These are phyloP conservation scores for Glomeris marginata DNA, from an alignment of 2,888 invertebrate genomes.

Conservation along the genomic window DNA sequence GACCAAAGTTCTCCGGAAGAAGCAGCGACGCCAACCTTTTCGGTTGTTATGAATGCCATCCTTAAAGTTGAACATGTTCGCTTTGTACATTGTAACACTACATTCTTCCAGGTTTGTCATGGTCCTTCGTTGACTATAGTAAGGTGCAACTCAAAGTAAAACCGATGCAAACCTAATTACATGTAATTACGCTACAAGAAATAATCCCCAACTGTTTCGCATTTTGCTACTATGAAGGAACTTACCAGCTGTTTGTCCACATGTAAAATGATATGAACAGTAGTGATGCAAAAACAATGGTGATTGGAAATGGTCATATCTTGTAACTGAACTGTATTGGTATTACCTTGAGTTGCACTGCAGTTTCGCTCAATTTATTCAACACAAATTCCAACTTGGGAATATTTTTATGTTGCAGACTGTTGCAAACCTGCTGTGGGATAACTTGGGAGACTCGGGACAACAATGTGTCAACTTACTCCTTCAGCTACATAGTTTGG, in stretches of 20 bases:
- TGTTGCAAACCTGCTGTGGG: constrained; percentile 54
- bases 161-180: not conserved
- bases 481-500: constrained; percentile 58
- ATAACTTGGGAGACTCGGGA: constrained; percentile 46
- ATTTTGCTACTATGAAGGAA: too few species aligned
- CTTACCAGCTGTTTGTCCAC: too few species aligned
- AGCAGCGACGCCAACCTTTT: constrained; percentile 29
- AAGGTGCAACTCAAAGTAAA: too few species aligned
- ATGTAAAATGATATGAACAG: too few species aligned
- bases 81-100: constrained; percentile 49
- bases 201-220: too few species aligned
- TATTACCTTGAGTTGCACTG: not conserved
- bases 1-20: constrained; percentile 13
- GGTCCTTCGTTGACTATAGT: not conserved
- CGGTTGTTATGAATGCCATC: constrained; percentile 53
- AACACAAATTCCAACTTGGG: too few species aligned
- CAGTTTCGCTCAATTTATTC: not conserved
- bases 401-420: too few species aligned
- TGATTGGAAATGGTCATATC: too few species aligned
- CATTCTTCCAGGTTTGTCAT: constrained; percentile 43
- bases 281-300: too few species aligned
- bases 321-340: not conserved
- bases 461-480: constrained; percentile 51
- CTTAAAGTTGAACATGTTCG: constrained; percentile 47
- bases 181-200: not conserved